phyloP scores from a whole-genome alignment of 92 coral and sea anemone species.

The Virgularia gustaviana region DNA sequence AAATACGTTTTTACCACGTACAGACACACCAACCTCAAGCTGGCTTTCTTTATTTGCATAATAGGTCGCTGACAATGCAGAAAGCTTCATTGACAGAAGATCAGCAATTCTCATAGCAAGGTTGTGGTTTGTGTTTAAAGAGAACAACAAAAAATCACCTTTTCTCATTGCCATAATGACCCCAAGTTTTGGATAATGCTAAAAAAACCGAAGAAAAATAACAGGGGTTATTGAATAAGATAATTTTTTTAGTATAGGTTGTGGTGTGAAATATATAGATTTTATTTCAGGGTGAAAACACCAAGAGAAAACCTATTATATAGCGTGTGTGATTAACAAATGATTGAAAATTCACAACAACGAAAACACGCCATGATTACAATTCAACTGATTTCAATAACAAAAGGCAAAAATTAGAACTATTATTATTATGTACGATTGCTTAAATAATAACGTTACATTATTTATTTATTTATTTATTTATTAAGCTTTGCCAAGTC shows the following conservation, averaged over 20 bases:
- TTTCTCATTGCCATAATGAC: not conserved
- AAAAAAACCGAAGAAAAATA: not conserved
- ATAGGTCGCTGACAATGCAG: not conserved
- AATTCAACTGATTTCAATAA: no score
- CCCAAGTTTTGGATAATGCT: not conserved
- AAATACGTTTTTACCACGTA: slow-evolving; percentile 29
- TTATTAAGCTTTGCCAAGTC: no score
- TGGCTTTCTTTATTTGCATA: slow-evolving; percentile 13
- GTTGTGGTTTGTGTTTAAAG: slow-evolving; percentile 12
- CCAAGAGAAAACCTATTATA: no score
- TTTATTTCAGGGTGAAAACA: no score
- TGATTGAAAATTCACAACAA: not conserved
- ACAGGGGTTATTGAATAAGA: not conserved
- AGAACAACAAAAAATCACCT: slow-evolving; percentile 1
- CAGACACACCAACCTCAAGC: slow-evolving; percentile 16
- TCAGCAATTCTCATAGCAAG: slow-evolving; percentile 9
- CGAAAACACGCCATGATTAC: no score
- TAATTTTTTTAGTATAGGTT: not conserved
- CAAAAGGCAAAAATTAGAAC: no score
- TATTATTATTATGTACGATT: no score
- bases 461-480: no score
- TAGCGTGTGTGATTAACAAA: not conserved
- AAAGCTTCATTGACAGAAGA: not conserved
- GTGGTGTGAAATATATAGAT: not conserved
- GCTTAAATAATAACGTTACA: no score